Percentiles rank a stretch among this genome's conserved stretches.
These are phyloP conservation scores for Urocitellus parryii DNA, from an alignment of 2,113 vertebrate species.

Conservation along the genomic window DNA sequence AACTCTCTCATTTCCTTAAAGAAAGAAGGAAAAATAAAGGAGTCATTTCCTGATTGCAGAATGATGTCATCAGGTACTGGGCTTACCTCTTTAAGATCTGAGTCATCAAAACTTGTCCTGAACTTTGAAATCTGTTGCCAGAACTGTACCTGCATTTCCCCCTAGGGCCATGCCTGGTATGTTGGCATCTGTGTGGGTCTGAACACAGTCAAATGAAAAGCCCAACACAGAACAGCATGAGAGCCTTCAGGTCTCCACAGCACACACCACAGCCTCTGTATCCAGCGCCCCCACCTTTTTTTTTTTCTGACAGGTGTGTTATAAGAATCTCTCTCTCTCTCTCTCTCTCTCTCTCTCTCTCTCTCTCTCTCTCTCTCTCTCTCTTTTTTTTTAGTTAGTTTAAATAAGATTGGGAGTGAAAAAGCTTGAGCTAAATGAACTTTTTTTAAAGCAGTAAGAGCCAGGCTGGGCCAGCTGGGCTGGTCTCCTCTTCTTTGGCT, in stretches of 20 bases:
- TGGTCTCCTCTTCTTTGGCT: neutral
- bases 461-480: neutral
- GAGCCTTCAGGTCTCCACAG: too few relatives aligned
- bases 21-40: neutral
- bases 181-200: neutral
- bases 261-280: neutral
- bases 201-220: neutral
- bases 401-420: neutral
- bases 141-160: neutral
- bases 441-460: neutral
- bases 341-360: neutral
- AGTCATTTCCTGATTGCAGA: slow-evolving; percentile 26
- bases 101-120: neutral
- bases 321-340: neutral
- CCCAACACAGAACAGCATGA: neutral
- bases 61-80: neutral
- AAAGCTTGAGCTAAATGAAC: neutral
- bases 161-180: neutral
- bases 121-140: slow-evolving; percentile 34
- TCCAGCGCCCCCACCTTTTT: neutral
- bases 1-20: neutral
- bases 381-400: neutral
- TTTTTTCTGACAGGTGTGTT: neutral
- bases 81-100: slow-evolving; percentile 25
- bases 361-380: neutral